These are phyloP conservation scores for Leptonema lineaticorne DNA, from an alignment of 1,140 invertebrate genomes.

Conservation along the genomic window DNA sequence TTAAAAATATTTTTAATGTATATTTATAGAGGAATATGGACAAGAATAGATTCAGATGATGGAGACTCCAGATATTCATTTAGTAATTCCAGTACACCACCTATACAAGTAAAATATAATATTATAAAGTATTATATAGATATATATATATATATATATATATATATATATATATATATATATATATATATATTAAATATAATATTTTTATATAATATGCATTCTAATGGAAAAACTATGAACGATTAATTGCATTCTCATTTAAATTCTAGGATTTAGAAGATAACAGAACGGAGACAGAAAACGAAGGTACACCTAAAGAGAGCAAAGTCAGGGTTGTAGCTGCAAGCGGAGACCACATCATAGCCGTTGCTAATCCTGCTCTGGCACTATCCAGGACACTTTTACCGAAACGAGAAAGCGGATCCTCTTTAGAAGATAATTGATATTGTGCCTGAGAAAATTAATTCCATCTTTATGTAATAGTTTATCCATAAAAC, in stretches of 20 bases:
- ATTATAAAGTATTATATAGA: background rate
- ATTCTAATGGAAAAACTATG: no score
- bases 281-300: slow-evolving; percentile 48
- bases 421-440: slow-evolving; percentile 33
- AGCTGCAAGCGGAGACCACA: slow-evolving; percentile 78
- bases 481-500: no score
- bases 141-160: background rate
- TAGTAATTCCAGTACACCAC: slow-evolving; percentile 72
- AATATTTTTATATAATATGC: no score
- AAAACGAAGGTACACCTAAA: slow-evolving; percentile 48
- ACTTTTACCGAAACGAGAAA: slow-evolving; percentile 34
- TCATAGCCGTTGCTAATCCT: slow-evolving; percentile 85
- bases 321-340: slow-evolving; percentile 71
- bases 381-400: slow-evolving; percentile 58
- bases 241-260: no score
- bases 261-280: slow-evolving; percentile 42
- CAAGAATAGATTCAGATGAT: slow-evolving; percentile 66
- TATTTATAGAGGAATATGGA: slow-evolving; percentile 54
- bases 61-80: slow-evolving; percentile 73
- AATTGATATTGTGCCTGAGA: slow-evolving; percentile 23
- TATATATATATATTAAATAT: no score
- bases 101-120: slow-evolving; percentile 56
- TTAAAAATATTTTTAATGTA: slow-evolving; percentile 11
- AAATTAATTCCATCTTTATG: no score
- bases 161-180: background rate